Percentiles rank a stretch among this genome's conserved stretches.
These are phyloP conservation scores for Tachyglossus aculeatus DNA, from an alignment of 2,797 vertebrate species.

Conservation along the genomic window DNA sequence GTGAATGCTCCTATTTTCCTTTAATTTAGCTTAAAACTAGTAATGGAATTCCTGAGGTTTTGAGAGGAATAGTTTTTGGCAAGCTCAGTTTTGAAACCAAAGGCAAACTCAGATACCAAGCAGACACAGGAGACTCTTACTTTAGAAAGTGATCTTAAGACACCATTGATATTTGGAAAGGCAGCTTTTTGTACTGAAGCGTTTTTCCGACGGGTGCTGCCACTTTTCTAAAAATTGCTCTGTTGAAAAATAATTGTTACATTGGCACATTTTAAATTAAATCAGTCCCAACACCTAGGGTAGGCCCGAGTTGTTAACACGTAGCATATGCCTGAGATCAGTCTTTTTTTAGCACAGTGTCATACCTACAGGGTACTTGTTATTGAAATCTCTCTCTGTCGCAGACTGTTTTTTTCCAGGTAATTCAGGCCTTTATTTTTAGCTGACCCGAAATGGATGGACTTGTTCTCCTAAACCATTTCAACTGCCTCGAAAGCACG, in stretches of 20 bases:
- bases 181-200: constrained; percentile 45
- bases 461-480: constrained; percentile 21
- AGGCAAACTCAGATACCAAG: constrained; percentile 74
- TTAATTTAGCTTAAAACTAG: constrained; percentile 76
- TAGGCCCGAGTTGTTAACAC: not conserved
- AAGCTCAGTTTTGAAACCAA: constrained; percentile 70
- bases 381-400: constrained; percentile 27
- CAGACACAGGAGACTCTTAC: constrained; percentile 65
- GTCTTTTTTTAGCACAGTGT: constrained; percentile 36
- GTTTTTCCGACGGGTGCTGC: constrained; percentile 40
- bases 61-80: constrained; percentile 74
- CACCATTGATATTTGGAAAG: constrained; percentile 58
- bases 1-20: constrained; percentile 74
- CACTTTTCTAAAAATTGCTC: constrained; percentile 46
- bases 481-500: constrained; percentile 14
- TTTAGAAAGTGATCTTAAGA: constrained; percentile 60
- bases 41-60: constrained; percentile 78
- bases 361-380: constrained; percentile 24
- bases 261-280: constrained; percentile 51
- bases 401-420: constrained; percentile 30
- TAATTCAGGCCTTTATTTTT: constrained; percentile 42
- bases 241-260: constrained; percentile 51
- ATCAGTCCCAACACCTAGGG: constrained; percentile 20
- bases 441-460: constrained; percentile 38
- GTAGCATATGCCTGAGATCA: constrained; percentile 14